Base-by-base conservation (phyloP, 2,888 invertebrate species). In the Ethmia dodecea region DNA sequence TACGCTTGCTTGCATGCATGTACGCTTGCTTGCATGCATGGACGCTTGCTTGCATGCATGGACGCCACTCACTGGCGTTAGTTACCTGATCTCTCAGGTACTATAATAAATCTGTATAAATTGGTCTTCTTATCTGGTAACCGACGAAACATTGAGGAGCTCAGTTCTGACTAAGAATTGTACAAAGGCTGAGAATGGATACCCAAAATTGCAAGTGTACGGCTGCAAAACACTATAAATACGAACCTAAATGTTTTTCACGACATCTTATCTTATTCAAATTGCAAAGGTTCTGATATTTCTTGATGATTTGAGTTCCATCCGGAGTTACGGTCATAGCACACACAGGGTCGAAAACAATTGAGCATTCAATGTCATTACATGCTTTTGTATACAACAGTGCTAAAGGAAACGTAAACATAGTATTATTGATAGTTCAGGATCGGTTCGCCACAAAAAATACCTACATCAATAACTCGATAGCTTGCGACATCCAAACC, bases 331-430 rank as follows among this genome's bases (percentile, higher is more conserved):
- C 43, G 2, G 54, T 50, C 28, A 49, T 38, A 3, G 70, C 76
- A 45, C 83, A 83, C 3, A 80, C 72, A 1, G 65, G 62, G 25
- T 79, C 76, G 18, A 60, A 48, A 4, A 78, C 42, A 38, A 71
- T 58, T 1, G 83, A 72, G 49, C 83, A 83, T 8, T 26, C 1
- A 4, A 22, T 22, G 8, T 22, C 22, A 22, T 22, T n/a, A 22
- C n/a, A n/a, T n/a, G n/a, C n/a, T n/a, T n/a, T n/a, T n/a, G n/a
- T n/a, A n/a, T n/a, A n/a, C n/a, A n/a, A n/a, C n/a, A n/a, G n/a
- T n/a, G n/a, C n/a, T n/a, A n/a, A n/a, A n/a, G n/a, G n/a, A n/a
- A n/a, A n/a, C n/a, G n/a, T n/a, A n/a, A n/a, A n/a, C n/a, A n/a
- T n/a, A n/a, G n/a, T n/a, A n/a, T n/a, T n/a, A n/a, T n/a, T n/a